A percentile compares a stretch with the other conserved stretches of the same genome.
These are phyloP conservation scores for Drosophila leonis DNA, from an alignment of 2,888 invertebrate genomes.

Conservation along the genomic window DNA sequence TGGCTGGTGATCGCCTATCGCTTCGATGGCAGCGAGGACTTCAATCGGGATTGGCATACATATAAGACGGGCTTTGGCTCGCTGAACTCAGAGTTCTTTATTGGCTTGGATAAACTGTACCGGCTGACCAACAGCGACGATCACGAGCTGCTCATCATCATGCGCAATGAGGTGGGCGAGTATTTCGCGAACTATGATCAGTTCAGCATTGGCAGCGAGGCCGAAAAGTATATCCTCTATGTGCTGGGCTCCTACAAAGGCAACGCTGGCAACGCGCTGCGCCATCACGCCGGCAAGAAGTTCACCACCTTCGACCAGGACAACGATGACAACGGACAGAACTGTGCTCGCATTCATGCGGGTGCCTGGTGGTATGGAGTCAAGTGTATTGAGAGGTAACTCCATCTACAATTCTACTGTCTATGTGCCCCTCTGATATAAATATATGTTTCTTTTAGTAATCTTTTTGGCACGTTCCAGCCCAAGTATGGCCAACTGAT, in stretches of 20 bases:
- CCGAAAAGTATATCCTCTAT: conserved; percentile 58
- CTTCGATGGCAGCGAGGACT: conserved; percentile 58
- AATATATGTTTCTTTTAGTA: conserved; percentile 34
- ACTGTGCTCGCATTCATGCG: conserved; percentile 61
- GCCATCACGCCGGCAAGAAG: conserved; percentile 64
- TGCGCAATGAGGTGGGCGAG: conserved; percentile 43
- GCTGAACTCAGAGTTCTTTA: conserved; percentile 63
- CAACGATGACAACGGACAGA: conserved; percentile 69
- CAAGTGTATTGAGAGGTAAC: conserved; percentile 60
- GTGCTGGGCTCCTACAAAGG: conserved; percentile 57
- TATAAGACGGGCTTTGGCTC: conserved; percentile 67
- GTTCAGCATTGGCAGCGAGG: conserved; percentile 62
- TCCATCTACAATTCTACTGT: neutral
- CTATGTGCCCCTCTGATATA: neutral
- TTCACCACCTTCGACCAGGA: conserved; percentile 73
- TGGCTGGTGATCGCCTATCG: conserved; percentile 68
- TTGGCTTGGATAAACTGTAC: conserved; percentile 66
- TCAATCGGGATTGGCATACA: conserved; percentile 51
- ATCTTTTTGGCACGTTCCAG: conserved; percentile 66
- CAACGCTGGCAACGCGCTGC: conserved; percentile 63
- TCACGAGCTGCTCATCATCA: conserved; percentile 50
- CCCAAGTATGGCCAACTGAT: conserved; percentile 43
- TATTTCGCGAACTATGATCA: conserved; percentile 60
- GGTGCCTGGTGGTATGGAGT: conserved; percentile 74
- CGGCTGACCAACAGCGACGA: conserved; percentile 46